These are phyloP conservation scores for Drosophila watanabei DNA, from an alignment of 1,140 invertebrate species.

Conservation along the genomic window DNA sequence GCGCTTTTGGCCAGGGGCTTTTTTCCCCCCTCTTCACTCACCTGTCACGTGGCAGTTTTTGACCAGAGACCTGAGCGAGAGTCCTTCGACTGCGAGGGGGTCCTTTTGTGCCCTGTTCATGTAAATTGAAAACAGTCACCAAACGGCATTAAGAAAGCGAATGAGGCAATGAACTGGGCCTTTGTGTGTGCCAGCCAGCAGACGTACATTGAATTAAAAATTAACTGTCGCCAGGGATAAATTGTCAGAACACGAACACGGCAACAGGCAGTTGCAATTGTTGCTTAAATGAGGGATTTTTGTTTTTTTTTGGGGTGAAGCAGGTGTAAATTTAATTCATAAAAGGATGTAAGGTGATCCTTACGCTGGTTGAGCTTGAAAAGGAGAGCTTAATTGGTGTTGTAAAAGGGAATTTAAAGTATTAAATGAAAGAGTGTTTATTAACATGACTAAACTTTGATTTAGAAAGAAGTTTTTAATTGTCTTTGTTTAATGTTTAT, in stretches of 20 bases:
- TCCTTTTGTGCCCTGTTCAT: conserved; percentile 63
- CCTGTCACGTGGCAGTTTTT: conserved; percentile 71
- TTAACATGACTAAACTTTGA: background rate
- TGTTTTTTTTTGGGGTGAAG: conserved; percentile 14
- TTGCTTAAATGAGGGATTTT: conserved; percentile 21
- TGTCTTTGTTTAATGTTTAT: background rate
- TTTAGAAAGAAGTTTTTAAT: background rate
- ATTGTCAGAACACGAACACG: conserved; percentile 50
- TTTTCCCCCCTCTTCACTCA: conserved; percentile 36
- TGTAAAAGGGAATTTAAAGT: background rate
- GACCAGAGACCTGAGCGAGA: conserved; percentile 21
- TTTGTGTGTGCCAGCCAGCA: conserved; percentile 35
- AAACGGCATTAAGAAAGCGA: conserved; percentile 74
- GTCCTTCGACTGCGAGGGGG: background rate
- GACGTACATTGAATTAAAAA: conserved; percentile 77
- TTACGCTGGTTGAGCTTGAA: background rate
- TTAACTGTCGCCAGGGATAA: conserved; percentile 73
- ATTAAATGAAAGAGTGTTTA: background rate
- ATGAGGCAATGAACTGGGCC: conserved; percentile 60
- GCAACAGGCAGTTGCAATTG: conserved; percentile 20
- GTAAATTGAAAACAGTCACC: conserved; percentile 78
- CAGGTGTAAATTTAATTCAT: conserved; percentile 5
- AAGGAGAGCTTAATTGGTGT: background rate
- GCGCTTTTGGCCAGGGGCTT: conserved; percentile 54
- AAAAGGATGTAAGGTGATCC: conserved; percentile 10